Evolutionary conservation across 2,888 invertebrate genomes (phyloP).

Genomic region (Synanthedon tipuliformis): DNA sequence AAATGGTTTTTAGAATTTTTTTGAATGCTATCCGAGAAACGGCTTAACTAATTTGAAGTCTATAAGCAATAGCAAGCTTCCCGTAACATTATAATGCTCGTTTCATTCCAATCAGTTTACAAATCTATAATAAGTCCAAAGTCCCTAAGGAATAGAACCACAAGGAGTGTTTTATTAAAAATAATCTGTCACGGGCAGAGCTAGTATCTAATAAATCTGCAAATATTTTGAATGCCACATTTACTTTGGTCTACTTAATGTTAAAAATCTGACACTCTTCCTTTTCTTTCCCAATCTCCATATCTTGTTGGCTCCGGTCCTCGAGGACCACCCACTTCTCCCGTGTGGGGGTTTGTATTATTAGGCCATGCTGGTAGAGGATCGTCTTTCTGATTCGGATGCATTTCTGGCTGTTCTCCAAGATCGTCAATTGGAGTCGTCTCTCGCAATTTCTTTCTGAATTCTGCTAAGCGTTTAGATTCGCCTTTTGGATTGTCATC

Average conservation of each 20-base stretch:
- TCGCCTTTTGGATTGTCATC: conserved; percentile 10
- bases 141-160: no score
- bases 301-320: conserved; percentile 99
- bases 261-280: conserved; percentile 95
- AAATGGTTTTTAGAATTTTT: neutral
- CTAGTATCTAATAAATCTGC: no score
- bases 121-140: no score
- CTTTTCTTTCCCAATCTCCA: conserved; percentile 99
- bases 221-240: no score
- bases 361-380: conserved; percentile 87
- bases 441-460: conserved; percentile 80
- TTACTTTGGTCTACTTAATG: no score
- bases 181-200: no score
- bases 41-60: no score
- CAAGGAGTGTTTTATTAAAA: no score
- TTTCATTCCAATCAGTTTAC: no score
- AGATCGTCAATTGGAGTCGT: conserved; percentile 77
- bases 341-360: conserved; percentile 90
- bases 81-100: no score
- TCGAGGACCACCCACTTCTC: conserved; percentile 93
- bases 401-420: conserved; percentile 78
- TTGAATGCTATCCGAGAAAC: neutral
- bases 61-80: no score
- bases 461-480: conserved; percentile 72
- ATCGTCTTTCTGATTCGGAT: conserved; percentile 84